Conservation (phyloP, 2,797 vertebrate species). For the Xenops minutus region DNA sequence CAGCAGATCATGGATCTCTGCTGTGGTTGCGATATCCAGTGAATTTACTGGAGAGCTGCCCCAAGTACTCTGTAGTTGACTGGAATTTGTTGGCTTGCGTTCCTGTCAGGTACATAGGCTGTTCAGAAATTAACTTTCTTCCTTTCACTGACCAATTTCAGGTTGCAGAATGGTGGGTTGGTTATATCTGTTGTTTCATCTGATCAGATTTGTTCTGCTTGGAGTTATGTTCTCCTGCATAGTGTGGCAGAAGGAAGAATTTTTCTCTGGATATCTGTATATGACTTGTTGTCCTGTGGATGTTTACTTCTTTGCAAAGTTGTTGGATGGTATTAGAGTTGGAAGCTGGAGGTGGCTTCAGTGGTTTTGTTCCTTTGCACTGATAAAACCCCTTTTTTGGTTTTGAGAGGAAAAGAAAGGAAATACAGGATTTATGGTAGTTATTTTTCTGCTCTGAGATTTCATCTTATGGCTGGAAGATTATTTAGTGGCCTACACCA, state of each 20-base stretch:
- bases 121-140: not conserved
- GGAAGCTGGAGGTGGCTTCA: not conserved
- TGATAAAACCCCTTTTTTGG: not conserved
- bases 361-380: not conserved
- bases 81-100: not conserved
- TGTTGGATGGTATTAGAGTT: not conserved
- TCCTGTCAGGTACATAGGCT: fast-evolving
- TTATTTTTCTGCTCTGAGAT: not conserved
- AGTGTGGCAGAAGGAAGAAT: not conserved
- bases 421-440: not conserved
- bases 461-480: not conserved
- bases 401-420: not conserved
- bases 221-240: not conserved
- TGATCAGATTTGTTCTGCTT: not conserved
- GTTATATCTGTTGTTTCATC: not conserved
- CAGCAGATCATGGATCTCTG: not conserved
- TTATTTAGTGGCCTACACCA: constrained; percentile 13
- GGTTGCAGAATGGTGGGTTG: not conserved
- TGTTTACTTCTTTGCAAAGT: not conserved
- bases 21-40: not conserved
- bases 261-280: not conserved
- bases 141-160: not conserved
- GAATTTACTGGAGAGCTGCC: not conserved
- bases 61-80: not conserved
- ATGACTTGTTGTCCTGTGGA: not conserved